phyloP scores from a whole-genome alignment of 2,797 vertebrate species.

The Schizopygopsis malacanthus region DNA sequence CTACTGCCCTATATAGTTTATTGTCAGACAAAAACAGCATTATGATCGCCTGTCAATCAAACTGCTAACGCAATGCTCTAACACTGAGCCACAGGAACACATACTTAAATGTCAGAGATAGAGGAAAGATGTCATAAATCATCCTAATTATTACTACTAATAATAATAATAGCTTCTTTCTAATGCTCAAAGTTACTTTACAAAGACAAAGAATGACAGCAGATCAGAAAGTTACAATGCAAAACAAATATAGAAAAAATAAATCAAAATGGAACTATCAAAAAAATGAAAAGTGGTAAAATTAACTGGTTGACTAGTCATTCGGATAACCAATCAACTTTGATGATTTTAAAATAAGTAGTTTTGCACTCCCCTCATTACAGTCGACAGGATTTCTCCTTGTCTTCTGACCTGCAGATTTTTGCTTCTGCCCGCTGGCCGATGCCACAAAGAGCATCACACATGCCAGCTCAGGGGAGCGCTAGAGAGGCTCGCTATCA shows the following conservation, averaged over 20 bases:
- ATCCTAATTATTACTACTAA: not conserved
- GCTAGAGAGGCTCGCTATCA: constrained; percentile 37
- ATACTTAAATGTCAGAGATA: not conserved
- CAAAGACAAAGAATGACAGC: not conserved
- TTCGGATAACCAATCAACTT: not conserved
- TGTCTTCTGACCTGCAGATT: constrained; percentile 16
- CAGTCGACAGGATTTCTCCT: not conserved
- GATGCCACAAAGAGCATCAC: constrained; percentile 37
- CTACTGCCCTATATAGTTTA: too few species aligned
- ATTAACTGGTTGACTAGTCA: not conserved
- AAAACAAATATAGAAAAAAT: not conserved
- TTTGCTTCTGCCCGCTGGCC: constrained; percentile 13
- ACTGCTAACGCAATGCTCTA: not conserved
- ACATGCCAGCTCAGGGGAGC: constrained; percentile 45
- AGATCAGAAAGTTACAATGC: too few species aligned
- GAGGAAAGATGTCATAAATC: not conserved
- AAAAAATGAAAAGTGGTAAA: not conserved
- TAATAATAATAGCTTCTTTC: not conserved
- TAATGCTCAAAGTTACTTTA: constrained; percentile 1
- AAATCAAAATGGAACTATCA: not conserved
- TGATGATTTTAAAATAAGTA: not conserved
- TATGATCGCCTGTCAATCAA: too few species aligned
- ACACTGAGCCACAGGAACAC: too few species aligned
- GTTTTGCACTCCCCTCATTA: not conserved
- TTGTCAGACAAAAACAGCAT: too few species aligned